Conservation (phyloP, 2,888 invertebrate species). For the Iselma pallidipennis region DNA sequence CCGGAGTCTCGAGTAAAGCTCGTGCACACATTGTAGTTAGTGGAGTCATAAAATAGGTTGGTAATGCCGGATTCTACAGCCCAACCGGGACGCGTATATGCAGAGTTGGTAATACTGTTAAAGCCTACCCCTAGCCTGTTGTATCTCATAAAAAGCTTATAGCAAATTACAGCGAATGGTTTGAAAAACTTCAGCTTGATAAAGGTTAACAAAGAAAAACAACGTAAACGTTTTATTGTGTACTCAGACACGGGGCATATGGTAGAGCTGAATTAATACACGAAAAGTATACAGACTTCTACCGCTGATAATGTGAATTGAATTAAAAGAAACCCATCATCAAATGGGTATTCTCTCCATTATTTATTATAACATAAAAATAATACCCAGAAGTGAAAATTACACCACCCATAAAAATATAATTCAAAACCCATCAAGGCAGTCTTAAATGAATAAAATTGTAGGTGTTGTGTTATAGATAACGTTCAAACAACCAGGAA, state of each 20-base stretch:
- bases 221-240: conserved; percentile 7
- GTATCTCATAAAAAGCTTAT: conserved; percentile 33
- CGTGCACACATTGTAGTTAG: conserved; percentile 30
- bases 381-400: too few species aligned
- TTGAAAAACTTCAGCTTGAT: conserved; percentile 1
- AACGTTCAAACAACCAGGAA: conserved; percentile 10
- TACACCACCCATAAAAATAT: too few species aligned
- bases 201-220: conserved; percentile 9
- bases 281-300: not conserved
- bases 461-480: conserved; percentile 9
- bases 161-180: conserved; percentile 24
- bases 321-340: not conserved
- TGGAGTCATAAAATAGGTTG: conserved; percentile 30
- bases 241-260: not conserved
- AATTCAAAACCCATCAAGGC: not conserved
- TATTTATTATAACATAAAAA: not conserved
- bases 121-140: conserved; percentile 36
- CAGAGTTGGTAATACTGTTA: conserved; percentile 42
- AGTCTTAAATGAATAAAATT: conserved; percentile 5
- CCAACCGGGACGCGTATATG: conserved; percentile 43
- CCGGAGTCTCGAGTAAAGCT: conserved; percentile 12
- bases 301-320: not conserved
- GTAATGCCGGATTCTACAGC: conserved; percentile 36
- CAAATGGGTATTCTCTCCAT: not conserved
- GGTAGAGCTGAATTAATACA: conserved; percentile 3